Evolutionary conservation across 2,113 vertebrate genomes (phyloP).

Genomic region (Ahaetulla prasina): DNA sequence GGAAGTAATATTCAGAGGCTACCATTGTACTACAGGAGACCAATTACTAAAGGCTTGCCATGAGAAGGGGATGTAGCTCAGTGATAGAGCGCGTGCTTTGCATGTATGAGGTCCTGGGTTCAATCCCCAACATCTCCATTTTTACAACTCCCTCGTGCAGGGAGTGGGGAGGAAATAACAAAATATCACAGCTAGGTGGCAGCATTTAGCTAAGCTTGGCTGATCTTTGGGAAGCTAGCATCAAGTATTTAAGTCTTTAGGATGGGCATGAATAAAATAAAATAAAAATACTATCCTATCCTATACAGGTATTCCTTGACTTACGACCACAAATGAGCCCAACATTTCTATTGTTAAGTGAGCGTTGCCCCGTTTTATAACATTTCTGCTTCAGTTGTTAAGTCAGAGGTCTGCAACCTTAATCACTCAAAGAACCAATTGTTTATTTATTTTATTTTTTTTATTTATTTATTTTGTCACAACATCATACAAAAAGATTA

Average conservation of each 20-base stretch:
- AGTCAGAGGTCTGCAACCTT: no score
- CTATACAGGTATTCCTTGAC: not conserved
- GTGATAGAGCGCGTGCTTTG: slow-evolving; percentile 12
- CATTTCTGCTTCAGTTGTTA: not conserved
- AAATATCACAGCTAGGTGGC: not conserved
- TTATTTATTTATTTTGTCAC: no score
- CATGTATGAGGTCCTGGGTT: slow-evolving; percentile 10
- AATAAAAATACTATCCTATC: not conserved
- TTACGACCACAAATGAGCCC: not conserved
- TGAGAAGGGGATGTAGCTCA: not conserved
- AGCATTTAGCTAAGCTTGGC: not conserved
- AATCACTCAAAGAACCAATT: no score
- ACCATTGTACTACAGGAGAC: not conserved
- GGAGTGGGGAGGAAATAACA: not conserved
- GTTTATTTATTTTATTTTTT: no score
- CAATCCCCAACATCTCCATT: not conserved
- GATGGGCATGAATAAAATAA: not conserved
- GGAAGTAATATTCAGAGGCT: no score
- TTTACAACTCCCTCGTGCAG: not conserved
- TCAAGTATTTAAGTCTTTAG: no score
- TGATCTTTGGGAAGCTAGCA: not conserved
- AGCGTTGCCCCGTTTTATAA: not conserved
- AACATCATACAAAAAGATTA: no score
- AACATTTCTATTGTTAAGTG: not conserved
- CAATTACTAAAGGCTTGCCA: fast-evolving